Evolutionary conservation across 2,888 invertebrate species (phyloP), one percentile per base, ranked within the genome.

Genomic region (Notodonta dromedarius): DNA sequence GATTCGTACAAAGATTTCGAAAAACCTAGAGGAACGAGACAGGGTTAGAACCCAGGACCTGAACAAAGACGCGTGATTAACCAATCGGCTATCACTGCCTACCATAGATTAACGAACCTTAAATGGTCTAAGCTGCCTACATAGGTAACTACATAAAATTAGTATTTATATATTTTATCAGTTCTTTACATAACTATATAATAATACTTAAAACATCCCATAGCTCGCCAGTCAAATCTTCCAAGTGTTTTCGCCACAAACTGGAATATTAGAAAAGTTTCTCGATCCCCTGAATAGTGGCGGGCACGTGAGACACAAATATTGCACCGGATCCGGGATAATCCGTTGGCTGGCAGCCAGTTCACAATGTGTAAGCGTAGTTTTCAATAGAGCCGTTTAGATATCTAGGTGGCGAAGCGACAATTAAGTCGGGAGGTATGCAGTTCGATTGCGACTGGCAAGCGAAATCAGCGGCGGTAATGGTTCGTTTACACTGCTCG

Each of bases 251-350:
- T 83, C 84, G 78, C 80, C 82, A 80, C 82, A 76, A 76, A 83
- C 84, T 78, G 80, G 86, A 90, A 91, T 92, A 92, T 92, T 90
- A 91, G 90, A 91, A 93, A 93, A 93, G 90, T 92, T 93, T 92
- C 91, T 90, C 92, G 87, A 91, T 91, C 84, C 87, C 83, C 83
- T 84, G 87, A 89, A 92, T 89, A 86, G 85, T 85, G 82, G 76
- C 73, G 78, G 80, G 77, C 86, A 91, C 87, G 89, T 88, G 90
- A 88, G 90, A 90, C 87, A 89, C 88, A 89, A 91, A 90, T 90
- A 90, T 90, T 88, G 88, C 89, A 84, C 78, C 58, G 73, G 71
- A 82, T 76, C 80, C 78, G 71, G 84, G 88, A 88, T 93, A 90
- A 93, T 90, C 90, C 83, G 67, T 83, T 93, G 93, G 93, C 91